Base-by-base conservation (phyloP, 2,888 invertebrate species). In the Leistus spinibarbis region DNA sequence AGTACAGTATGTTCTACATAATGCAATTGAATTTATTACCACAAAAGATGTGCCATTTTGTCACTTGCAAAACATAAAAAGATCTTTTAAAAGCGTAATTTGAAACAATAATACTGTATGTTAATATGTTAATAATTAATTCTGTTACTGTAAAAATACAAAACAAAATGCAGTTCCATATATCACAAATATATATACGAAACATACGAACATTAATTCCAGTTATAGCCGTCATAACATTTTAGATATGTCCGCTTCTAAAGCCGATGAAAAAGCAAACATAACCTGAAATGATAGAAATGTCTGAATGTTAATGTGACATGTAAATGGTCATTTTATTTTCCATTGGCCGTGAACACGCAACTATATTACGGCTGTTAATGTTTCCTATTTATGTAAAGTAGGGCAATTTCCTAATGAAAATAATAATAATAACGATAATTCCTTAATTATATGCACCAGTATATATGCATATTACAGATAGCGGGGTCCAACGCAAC, bases 391-490 rank as follows among this genome's bases (percentile, higher is more conserved):
- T 54, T 68, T 54, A 53, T 68, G 54, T 20, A 54, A 54, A 68
- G n/a, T 54, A 54, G 23, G n/a, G 22, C 16, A 69, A 69, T 69
- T 69, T 56, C 16, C 24, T 57, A 69, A 24, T 23, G 69, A 24
- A 69, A 57, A 69, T 69, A 69, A 69, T 69, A 56, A 69, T 24
- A 69, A 57, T 69, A 69, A 69, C 57, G 57, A 69, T 57, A 60
- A 68, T 54, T 54, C 54, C 67, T 10, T 60, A 69, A 57, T 22
- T 69, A 57, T 57, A 69, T 57, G 69, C 69, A 69, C 53, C 4
- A 22, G 24, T n/a, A 19, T 69, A 19, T 57, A 69, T 24, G 23
- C 56, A 60, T 24, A n/a, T 10, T 24, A 57, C 16, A 23, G 69
- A 69, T 57, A 54, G n/a, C 19, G 16, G 3, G 17, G 19, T 3